Evolutionary conservation across 2,888 invertebrate species (phyloP), one percentile per base, ranked within the genome.

Genomic region (Patella pellucida): DNA sequence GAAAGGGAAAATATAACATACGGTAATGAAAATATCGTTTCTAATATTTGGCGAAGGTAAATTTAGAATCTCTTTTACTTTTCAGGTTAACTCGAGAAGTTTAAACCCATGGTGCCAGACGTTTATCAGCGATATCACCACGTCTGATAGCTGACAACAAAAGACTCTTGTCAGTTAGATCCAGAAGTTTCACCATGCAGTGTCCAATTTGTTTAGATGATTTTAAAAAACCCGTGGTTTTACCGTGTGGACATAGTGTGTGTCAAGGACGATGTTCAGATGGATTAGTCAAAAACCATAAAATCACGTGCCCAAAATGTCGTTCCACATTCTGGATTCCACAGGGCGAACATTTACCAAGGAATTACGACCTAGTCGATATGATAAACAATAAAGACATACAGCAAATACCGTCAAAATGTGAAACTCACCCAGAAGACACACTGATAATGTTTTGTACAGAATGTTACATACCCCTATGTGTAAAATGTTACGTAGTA

Each of bases 231-330:
- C 72, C 72, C 2, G 72, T 72, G 11, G 72, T 72, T 4, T 41
- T 72, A 7, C 72, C 72, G 12, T 72, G 72, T 31, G 72, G 72
- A 19, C 72, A 72, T 19, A 72, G 72, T 19, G 27, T 72, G 19
- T 72, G 72, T 50, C 54, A 62, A 19, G 41, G 56, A 31, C 54
- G 50, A 16, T 72, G 72, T 31, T 50, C 72, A 7, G 27, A 50
- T 9, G 50, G 41, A 50, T 27, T 72, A 19, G 19, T 72, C 16
- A 72, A 56, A 62, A 54, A 62, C 56, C 16, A 50, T 50, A 56
- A 62, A 27, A 72, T 72, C 11, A 50, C 52, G 16, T 72, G 72
- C 19, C 72, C 72, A 19, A 72, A 56, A 50, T 72, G 72, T 62
- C 56, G 72, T n/a, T 50, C 54, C 3, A 56, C 62, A 16, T 62